Evolutionary conservation across 2,888 invertebrate genomes (phyloP), one percentile per base, ranked within the genome.

Genomic region (Ctena decussata): DNA sequence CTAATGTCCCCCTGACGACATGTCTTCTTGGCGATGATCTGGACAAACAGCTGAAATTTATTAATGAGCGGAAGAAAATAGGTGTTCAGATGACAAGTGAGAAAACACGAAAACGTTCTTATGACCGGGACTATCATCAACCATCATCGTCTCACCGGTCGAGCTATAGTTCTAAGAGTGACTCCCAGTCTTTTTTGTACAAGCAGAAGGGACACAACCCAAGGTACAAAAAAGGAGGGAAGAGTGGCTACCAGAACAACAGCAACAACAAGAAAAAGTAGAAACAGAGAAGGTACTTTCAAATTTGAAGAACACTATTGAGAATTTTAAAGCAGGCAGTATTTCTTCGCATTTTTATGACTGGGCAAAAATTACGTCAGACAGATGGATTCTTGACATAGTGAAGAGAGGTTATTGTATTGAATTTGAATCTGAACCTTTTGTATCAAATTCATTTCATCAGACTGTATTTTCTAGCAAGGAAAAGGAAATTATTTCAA

Each of bases 311-410:
- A 77, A 77, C 44, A 49, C 71, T 24, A 70, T 35, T 37, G 53
- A 78, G 8, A 71, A 71, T 49, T 71, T 78, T 24, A 35, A 6
- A 39, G 71, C 37, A 18, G 78, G 71, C 8, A 76, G 65, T 41
- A 39, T 77, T 41, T 44, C 21, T 24, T 69, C 57, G 18, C 46
- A 44, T 37, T 24, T 18, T 18, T 35, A n/a, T 12, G 44, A 41
- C 27, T 73, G 79, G 49, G 60, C 27, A 44, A 79, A 73, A 57
- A 32, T 79, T 27, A 79, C 79, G 27, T 30, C 57, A 37, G 73
- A 79, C 60, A 57, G 57, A 39, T 79, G 30, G 27, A 39, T 79
- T 30, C 30, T 79, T 6, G 57, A 79, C 39, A 79, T 79, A 35
- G 49, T 79, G 37, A 30, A 15, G 21, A 57, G 53, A 32, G 79